Evolutionary conservation across 2,797 vertebrate species (phyloP).

Genomic region (Pagetopsis macropterus): DNA sequence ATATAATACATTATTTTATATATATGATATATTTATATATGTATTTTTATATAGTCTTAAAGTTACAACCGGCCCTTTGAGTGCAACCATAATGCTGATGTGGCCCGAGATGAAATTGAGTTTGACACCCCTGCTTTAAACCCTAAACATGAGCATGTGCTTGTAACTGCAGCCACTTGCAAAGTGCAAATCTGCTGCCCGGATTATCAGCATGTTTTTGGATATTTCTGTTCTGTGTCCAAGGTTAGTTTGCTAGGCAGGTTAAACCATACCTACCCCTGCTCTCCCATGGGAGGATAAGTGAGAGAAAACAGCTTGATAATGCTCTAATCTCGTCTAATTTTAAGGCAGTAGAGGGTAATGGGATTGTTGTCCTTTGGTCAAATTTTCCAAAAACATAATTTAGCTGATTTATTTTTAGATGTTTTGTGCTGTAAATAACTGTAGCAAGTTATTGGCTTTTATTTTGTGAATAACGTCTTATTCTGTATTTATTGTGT

Average conservation of each 20-base stretch:
- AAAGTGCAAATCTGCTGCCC: not conserved
- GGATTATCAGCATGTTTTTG: slow-evolving; percentile 5
- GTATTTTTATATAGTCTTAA: too few relatives aligned
- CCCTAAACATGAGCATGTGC: not conserved
- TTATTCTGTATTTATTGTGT: slow-evolving; percentile 36
- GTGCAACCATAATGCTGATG: too few relatives aligned
- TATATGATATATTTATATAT: too few relatives aligned
- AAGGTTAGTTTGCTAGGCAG: slow-evolving; percentile 47
- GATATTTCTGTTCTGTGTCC: slow-evolving; percentile 29
- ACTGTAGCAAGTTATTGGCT: not conserved
- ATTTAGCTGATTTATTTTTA: slow-evolving; percentile 35
- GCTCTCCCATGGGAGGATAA: slow-evolving; percentile 45
- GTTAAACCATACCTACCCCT: slow-evolving; percentile 13
- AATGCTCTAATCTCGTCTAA: slow-evolving; percentile 58
- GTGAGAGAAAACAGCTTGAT: slow-evolving; percentile 62
- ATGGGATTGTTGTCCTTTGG: slow-evolving; percentile 59
- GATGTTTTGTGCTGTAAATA: slow-evolving; percentile 21
- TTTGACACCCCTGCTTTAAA: too few relatives aligned
- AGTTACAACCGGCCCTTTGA: too few relatives aligned
- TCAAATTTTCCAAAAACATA: slow-evolving; percentile 50
- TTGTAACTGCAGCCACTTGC: not conserved
- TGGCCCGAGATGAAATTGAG: too few relatives aligned
- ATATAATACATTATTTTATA: too few relatives aligned
- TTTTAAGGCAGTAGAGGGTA: slow-evolving; percentile 60
- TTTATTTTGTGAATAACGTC: slow-evolving; percentile 38